phyloP scores from a whole-genome alignment of 2,888 invertebrate species.

The Linnaemya tessellans region DNA sequence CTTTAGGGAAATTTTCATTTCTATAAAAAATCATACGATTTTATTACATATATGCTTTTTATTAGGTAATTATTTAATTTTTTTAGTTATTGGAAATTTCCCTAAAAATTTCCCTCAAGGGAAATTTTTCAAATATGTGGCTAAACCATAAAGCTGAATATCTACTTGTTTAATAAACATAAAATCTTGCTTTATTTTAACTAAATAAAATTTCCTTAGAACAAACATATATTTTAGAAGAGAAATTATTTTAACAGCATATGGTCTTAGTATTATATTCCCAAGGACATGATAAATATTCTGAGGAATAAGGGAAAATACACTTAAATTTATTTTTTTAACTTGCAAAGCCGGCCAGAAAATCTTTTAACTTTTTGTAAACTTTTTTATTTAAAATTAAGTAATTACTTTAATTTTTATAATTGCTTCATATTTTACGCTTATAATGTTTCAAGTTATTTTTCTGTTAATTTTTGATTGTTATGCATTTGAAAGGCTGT shows the following conservation, averaged over 20 bases:
- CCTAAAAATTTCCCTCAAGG: slow-evolving; percentile 32
- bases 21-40: not conserved
- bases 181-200: not conserved
- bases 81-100: slow-evolving; percentile 13
- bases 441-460: slow-evolving; percentile 53
- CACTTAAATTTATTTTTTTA: too few relatives aligned
- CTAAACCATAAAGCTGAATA: not conserved
- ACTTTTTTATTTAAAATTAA: not conserved
- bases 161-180: too few relatives aligned
- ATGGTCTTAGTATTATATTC: not conserved
- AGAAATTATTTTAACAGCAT: slow-evolving; percentile 13
- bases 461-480: slow-evolving; percentile 35
- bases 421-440: slow-evolving; percentile 63
- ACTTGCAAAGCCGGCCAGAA: too few relatives aligned
- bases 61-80: not conserved
- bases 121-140: slow-evolving; percentile 25
- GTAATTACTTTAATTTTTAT: slow-evolving; percentile 11
- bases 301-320: too few relatives aligned
- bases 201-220: slow-evolving; percentile 33
- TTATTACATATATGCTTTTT: not conserved
- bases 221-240: slow-evolving; percentile 27
- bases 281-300: too few relatives aligned
- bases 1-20: slow-evolving; percentile 30
- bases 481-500: slow-evolving; percentile 62
- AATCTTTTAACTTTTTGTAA: not conserved